These are phyloP conservation scores for Ictalurus punctatus DNA, from an alignment of 2,113 vertebrate genomes.

Conservation along the genomic window DNA sequence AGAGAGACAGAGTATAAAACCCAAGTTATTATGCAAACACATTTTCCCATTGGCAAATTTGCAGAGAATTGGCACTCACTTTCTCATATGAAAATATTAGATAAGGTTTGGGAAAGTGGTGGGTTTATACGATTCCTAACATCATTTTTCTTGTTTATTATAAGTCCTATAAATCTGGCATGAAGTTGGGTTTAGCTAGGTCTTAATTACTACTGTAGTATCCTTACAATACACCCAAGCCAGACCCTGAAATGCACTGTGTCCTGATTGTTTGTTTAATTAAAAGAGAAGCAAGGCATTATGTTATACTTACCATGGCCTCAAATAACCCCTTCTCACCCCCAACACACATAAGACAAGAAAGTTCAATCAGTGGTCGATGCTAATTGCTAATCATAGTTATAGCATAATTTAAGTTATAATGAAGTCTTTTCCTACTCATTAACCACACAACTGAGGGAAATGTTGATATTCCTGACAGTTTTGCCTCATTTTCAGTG, in stretches of 20 bases:
- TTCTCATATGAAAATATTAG: not conserved
- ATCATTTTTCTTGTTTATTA: conserved; percentile 9
- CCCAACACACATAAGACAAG: not conserved
- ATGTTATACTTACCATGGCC: conserved; percentile 61
- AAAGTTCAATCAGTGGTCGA: not conserved
- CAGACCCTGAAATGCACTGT: conserved; percentile 69
- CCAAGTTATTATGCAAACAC: not conserved
- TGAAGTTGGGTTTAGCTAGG: not conserved
- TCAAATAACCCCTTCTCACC: not conserved
- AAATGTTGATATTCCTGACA: not conserved
- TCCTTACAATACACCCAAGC: conserved; percentile 63
- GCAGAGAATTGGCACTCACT: not conserved
- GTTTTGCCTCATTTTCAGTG: not conserved
- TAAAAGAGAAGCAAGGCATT: conserved; percentile 71
- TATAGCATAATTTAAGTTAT: not conserved
- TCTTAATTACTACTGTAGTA: conserved; percentile 47
- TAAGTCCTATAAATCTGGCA: conserved; percentile 5
- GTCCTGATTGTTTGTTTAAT: conserved; percentile 72
- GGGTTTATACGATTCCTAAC: not conserved
- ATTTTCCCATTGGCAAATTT: not conserved
- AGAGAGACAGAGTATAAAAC: not conserved
- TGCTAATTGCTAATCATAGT: not conserved
- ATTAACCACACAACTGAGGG: not conserved
- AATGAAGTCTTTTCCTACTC: not conserved
- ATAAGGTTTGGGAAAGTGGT: conserved; percentile 7